A percentile compares a stretch with the other conserved stretches of the same genome.
Conservation (phyloP, 1,140 invertebrate genomes). For the Portunus trituberculatus region DNA sequence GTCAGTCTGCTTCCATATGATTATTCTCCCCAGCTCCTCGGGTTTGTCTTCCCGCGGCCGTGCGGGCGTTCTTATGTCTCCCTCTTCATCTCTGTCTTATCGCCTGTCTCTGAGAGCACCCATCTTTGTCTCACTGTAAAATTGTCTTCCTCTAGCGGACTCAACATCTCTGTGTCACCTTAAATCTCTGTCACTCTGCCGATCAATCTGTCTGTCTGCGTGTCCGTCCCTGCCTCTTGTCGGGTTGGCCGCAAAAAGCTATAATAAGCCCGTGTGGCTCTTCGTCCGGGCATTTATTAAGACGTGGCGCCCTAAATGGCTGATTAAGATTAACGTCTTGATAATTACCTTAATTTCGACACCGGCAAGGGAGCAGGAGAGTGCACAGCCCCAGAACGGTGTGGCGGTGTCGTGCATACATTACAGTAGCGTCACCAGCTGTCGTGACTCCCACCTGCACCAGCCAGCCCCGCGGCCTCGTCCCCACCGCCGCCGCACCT, state of each 20-base stretch:
- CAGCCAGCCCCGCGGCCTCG: background rate
- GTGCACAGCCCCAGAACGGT: background rate
- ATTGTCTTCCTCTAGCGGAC: background rate
- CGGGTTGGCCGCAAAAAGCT: constrained; percentile 16
- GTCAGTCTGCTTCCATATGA: background rate
- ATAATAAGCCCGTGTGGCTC: constrained; percentile 22
- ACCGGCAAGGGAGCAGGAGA: constrained; percentile 35
- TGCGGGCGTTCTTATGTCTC: constrained; percentile 17
- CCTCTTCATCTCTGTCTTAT: constrained; percentile 9
- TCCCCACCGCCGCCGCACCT: background rate
- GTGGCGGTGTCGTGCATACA: constrained; percentile 49
- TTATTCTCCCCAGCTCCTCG: background rate
- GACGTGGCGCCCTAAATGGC: background rate
- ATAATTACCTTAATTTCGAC: constrained; percentile 50
- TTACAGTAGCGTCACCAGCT: constrained; percentile 39
- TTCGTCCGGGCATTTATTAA: constrained; percentile 24
- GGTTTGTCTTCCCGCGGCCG: background rate
- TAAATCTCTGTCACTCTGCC: constrained; percentile 21
- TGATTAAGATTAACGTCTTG: constrained; percentile 47
- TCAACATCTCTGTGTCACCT: constrained; percentile 13
- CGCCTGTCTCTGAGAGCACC: constrained; percentile 9
- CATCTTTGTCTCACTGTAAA: constrained; percentile 30
- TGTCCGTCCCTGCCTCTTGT: constrained; percentile 9
- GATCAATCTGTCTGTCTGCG: constrained; percentile 7
- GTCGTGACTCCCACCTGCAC: background rate